Percentiles rank a stretch among this genome's conserved stretches.
Conservation (phyloP, 30 jellyfish, hydroid and myxozoan species). For the Cassiopea xamachana region DNA sequence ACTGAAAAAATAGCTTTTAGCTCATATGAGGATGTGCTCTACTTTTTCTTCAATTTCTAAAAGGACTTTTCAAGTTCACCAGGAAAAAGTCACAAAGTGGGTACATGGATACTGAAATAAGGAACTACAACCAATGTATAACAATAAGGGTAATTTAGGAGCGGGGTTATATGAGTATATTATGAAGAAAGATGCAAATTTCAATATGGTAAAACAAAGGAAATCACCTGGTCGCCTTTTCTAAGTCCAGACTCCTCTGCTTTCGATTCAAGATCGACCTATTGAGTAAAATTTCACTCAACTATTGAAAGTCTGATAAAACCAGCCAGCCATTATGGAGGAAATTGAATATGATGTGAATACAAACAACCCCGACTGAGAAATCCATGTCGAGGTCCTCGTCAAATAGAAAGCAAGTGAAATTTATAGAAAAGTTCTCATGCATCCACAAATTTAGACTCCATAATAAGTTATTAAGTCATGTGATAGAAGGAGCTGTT, state of each 20-base stretch:
- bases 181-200: neutral
- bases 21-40: too few relatives aligned
- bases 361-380: neutral
- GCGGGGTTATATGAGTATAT: neutral
- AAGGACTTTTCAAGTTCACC: too few relatives aligned
- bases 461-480: too few relatives aligned
- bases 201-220: neutral
- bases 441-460: too few relatives aligned
- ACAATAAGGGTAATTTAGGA: neutral
- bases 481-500: too few relatives aligned
- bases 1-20: too few relatives aligned
- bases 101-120: too few relatives aligned
- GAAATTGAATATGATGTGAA: conserved; percentile 9
- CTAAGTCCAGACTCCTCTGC: conserved; percentile 86
- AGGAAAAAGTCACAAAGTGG: too few relatives aligned
- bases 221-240: conserved; percentile 92
- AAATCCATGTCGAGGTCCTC: neutral
- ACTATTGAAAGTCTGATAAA: neutral
- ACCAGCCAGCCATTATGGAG: neutral
- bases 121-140: too few relatives aligned
- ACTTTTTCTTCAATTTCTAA: too few relatives aligned
- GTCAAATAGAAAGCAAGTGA: neutral
- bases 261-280: conserved; percentile 87
- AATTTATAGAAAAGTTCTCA: too few relatives aligned
- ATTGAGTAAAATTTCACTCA: neutral